phyloP scores from a whole-genome alignment of 2,888 invertebrate genomes.

The Lumbricus terrestris region DNA sequence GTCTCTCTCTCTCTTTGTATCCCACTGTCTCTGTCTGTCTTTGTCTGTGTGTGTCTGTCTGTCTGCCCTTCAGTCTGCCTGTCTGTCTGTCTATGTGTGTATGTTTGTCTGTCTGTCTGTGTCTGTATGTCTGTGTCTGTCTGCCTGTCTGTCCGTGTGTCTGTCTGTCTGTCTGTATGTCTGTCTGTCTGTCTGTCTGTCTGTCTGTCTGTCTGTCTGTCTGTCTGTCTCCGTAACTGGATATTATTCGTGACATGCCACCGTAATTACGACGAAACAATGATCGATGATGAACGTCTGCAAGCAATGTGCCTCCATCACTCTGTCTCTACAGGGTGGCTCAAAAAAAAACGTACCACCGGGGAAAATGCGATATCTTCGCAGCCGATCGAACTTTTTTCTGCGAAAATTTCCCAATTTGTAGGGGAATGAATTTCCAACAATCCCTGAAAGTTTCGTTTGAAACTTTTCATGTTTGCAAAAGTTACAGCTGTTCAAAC shows the following conservation, averaged over 20 bases:
- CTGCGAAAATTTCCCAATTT: no score
- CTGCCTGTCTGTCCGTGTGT: not conserved
- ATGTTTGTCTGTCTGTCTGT: not conserved
- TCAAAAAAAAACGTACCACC: no score
- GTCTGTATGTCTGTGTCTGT: not conserved
- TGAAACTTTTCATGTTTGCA: no score
- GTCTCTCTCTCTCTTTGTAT: not conserved
- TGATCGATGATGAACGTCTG: not conserved
- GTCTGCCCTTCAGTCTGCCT: not conserved
- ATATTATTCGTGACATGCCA: not conserved
- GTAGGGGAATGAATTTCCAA: no score
- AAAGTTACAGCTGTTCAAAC: no score
- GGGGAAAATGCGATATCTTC: no score
- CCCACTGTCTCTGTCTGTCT: not conserved
- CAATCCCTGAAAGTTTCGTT: no score
- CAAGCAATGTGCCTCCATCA: not conserved
- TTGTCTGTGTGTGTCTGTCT: not conserved
- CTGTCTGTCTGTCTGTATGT: not conserved
- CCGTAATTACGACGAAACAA: not conserved
- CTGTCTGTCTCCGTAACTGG: not conserved
- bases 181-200: not conserved
- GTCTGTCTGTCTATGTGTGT: not conserved
- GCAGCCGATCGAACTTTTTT: no score
- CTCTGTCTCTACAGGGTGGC: no score
- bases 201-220: not conserved